These are phyloP conservation scores for Clistopyga incitator DNA, from an alignment of 2,888 invertebrate genomes.

Conservation along the genomic window DNA sequence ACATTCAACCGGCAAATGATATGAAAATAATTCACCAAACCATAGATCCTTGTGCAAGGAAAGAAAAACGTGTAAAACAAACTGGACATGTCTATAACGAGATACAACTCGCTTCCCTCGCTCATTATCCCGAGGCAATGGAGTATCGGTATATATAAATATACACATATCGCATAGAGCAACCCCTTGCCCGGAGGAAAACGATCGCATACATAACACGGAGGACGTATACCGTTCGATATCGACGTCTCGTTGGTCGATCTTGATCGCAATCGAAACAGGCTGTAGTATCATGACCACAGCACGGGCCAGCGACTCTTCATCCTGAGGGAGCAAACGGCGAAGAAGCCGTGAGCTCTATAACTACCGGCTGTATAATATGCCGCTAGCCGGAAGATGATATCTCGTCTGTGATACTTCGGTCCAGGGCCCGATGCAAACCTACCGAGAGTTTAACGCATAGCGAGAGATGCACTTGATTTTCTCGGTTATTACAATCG, in stretches of 20 bases:
- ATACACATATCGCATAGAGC: constrained; percentile 3
- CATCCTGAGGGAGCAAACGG: neutral
- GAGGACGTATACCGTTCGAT: constrained; percentile 35
- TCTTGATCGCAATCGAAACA: constrained; percentile 45
- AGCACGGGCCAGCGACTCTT: constrained; percentile 9
- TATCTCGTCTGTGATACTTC: constrained; percentile 18
- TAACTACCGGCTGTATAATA: constrained; percentile 47
- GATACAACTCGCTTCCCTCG: constrained; percentile 27
- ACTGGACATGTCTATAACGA: constrained; percentile 5
- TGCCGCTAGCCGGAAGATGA: constrained; percentile 40
- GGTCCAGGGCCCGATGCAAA: constrained; percentile 18
- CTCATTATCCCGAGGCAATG: constrained; percentile 28
- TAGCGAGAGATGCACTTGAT: constrained; percentile 17
- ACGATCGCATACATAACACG: constrained; percentile 5
- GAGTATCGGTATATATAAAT: constrained; percentile 19
- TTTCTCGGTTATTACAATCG: constrained; percentile 39
- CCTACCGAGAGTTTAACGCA: constrained; percentile 6
- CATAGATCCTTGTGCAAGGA: neutral
- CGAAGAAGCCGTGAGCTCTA: constrained; percentile 19
- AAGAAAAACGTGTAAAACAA: neutral
- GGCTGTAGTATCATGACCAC: constrained; percentile 17
- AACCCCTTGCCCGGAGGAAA: constrained; percentile 35
- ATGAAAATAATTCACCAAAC: neutral
- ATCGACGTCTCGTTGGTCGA: constrained; percentile 34
- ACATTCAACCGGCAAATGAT: neutral